A percentile compares a stretch with the other conserved stretches of the same genome.
phyloP scores from a whole-genome alignment of 2,888 invertebrate genomes.

The Ernsta delagoae region DNA sequence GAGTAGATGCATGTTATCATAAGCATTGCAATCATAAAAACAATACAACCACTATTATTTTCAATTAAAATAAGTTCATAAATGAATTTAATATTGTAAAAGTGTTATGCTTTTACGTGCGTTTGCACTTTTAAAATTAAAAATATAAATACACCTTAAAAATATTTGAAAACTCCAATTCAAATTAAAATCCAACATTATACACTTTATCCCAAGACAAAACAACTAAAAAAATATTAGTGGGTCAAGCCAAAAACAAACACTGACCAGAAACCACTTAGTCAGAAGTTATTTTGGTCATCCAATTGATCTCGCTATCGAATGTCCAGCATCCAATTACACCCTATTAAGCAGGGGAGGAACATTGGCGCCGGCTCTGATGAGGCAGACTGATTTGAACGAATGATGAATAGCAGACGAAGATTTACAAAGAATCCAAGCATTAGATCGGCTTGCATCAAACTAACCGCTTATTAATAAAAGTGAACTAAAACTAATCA shows the following conservation, averaged over 20 bases:
- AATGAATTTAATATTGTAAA: too few relatives aligned
- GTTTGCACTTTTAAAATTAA: too few relatives aligned
- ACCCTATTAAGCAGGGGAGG: conserved; percentile 13
- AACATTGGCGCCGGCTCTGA: conserved; percentile 20
- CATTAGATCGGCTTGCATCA: too few relatives aligned
- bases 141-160: too few relatives aligned
- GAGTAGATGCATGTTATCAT: neutral
- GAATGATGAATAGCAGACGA: neutral
- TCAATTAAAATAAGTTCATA: too few relatives aligned
- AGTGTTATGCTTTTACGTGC: too few relatives aligned
- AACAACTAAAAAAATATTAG: neutral
- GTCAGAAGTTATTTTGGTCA: conserved; percentile 14
- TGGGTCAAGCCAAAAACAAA: too few relatives aligned
- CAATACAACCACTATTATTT: neutral
- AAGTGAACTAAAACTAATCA: too few relatives aligned
- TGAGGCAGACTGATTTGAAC: neutral
- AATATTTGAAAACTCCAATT: too few relatives aligned
- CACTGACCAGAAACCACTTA: neutral
- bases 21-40: neutral
- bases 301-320: conserved; percentile 12
- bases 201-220: neutral
- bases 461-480: too few relatives aligned
- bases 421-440: neutral
- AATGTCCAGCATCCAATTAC: conserved; percentile 24
- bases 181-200: too few relatives aligned